Base-by-base conservation (phyloP, 2,888 invertebrate species). In the Euclidia mi region DNA sequence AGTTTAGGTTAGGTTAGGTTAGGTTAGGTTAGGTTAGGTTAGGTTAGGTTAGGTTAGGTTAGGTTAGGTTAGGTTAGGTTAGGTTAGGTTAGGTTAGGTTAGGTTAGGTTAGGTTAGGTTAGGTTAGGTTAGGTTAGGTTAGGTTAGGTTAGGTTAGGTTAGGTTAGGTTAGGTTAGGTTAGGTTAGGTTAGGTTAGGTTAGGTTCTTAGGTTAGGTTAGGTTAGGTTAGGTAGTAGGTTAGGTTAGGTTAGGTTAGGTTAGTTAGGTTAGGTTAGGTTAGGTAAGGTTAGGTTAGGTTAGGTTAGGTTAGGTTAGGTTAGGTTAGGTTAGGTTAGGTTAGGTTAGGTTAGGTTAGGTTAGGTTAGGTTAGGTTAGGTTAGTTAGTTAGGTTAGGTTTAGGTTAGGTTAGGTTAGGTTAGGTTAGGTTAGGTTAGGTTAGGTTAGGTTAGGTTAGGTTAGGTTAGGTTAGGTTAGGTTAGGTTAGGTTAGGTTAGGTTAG, bases 111-210 rank as follows among this genome's bases (percentile, higher is more conserved):
- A 57, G 56, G 57, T 52, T 55, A 56, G 62, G 56, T 51, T 51
- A 55, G 52, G 59, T 48, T 57, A 65, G 58, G 61, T 53, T 59
- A 60, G 57, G 65, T 53, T 56, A 59, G 61, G 55, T 59, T 59
- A 56, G 58, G 59, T 47, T 53, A 62, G 53, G 58, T 52, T 51
- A 61, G 51, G 25, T 40, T 35, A 50, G 53, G 53, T 63, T 58
- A 56, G 52, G 52, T 56, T 63, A 63, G 63, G 65, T 65, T 65
- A 65, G 65, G 65, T 60, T 65, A 55, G 59, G 59, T 64, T 59
- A 56, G 56, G 57, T 60, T 65, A 53, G 56, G 53, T 56, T 56
- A 53, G 49, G 56, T 59, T 56, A 40, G 40, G 40, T 40, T 40
- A 40, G 40, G 40, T 40, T 40, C 25, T 56, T 56, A 48, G 55